Base-by-base conservation (phyloP, 2,888 invertebrate species). In the Calliopum simillimum region DNA sequence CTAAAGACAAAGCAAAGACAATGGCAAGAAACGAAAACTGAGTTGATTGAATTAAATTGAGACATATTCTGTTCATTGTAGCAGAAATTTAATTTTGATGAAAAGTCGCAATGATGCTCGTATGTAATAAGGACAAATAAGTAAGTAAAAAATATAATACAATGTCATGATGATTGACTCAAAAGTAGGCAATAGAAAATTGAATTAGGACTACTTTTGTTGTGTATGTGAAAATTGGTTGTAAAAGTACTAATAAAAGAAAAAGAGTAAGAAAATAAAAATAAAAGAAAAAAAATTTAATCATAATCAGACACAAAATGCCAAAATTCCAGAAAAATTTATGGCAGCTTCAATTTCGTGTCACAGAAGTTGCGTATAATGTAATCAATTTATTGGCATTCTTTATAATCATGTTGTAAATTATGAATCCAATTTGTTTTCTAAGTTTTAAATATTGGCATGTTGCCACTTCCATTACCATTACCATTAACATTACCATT, bases 311-410 rank as follows among this genome's bases (percentile, higher is more conserved):
- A 72, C 71, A 72, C 66, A 72, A 70, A 46, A 74, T n/a, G n/a
- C n/a, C n/a, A n/a, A n/a, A n/a, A n/a, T n/a, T n/a, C n/a, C n/a
- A n/a, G n/a, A n/a, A n/a, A n/a, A n/a, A n/a, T n/a, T n/a, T n/a
- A n/a, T n/a, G n/a, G n/a, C n/a, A n/a, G n/a, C n/a, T n/a, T n/a
- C n/a, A n/a, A n/a, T n/a, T n/a, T n/a, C n/a, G n/a, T n/a, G n/a
- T n/a, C n/a, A n/a, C n/a, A n/a, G n/a, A n/a, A n/a, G n/a, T n/a
- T n/a, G 70, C 73, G 72, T 73, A 72, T 72, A 73, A 72, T 72
- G 72, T 73, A 73, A 73, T 73, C 73, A 73, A 73, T 71, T 72
- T 66, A n/a, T n/a, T n/a, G n/a, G 70, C 69, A 41, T 53, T 51
- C 53, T 64, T 64, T 51, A 49, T 33, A 33, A 41, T 64, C n/a